Evolutionary conservation across 2,113 vertebrate genomes (phyloP).

Genomic region (Hippopotamus amphibius): DNA sequence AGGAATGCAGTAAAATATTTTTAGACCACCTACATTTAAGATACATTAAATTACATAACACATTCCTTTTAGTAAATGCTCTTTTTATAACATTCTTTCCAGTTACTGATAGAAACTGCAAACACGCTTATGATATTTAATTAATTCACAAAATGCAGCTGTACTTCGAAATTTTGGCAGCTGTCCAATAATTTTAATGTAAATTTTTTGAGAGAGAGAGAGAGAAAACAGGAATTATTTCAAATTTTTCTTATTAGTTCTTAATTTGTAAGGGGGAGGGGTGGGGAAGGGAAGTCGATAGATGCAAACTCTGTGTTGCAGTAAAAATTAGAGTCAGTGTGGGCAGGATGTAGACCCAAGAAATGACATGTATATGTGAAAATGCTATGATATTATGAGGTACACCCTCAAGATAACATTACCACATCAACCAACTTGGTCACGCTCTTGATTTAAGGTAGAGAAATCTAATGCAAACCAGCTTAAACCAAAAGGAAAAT

Average conservation of each 20-base stretch:
- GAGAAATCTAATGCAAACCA: background rate
- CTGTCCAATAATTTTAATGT: constrained; percentile 57
- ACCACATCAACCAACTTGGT: background rate
- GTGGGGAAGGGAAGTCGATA: background rate
- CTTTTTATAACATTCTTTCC: constrained; percentile 65
- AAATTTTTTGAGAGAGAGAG: constrained; percentile 37
- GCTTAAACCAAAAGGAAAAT: background rate
- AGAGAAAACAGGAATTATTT: constrained; percentile 52
- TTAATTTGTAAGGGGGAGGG: background rate
- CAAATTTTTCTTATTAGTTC: constrained; percentile 3
- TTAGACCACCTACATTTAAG: constrained; percentile 80
- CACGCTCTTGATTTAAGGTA: background rate
- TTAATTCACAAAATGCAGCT: constrained; percentile 76
- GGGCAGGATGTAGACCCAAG: background rate
- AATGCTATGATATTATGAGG: background rate
- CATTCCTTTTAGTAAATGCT: constrained; percentile 74
- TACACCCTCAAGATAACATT: background rate
- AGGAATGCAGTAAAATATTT: constrained; percentile 63
- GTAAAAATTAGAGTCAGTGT: background rate
- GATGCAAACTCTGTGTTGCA: background rate
- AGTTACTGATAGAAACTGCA: constrained; percentile 60
- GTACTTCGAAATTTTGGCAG: constrained; percentile 66
- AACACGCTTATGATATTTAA: constrained; percentile 66
- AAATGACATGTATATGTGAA: background rate
- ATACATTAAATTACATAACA: constrained; percentile 63